These are phyloP conservation scores for Zaprionus lineosus DNA, from an alignment of 2,888 invertebrate species.

Conservation along the genomic window DNA sequence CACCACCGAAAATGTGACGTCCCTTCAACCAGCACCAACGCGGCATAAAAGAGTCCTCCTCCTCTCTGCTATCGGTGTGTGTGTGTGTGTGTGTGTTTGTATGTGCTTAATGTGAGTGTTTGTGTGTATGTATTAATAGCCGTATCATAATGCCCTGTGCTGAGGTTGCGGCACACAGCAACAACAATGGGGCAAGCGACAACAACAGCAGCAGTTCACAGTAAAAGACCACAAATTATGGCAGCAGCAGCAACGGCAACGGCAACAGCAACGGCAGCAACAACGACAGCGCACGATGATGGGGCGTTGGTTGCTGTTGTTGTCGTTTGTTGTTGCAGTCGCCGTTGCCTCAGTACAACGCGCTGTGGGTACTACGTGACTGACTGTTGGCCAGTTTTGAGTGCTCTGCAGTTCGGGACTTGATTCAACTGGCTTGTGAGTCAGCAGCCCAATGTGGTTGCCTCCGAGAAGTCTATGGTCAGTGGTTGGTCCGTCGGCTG, in stretches of 20 bases:
- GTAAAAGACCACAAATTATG: slow-evolving; percentile 72
- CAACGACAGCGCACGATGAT: no score
- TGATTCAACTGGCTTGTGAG: slow-evolving; percentile 34
- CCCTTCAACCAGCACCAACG: no score
- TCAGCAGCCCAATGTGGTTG: slow-evolving; percentile 48
- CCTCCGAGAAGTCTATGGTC: slow-evolving; percentile 36
- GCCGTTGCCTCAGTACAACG: slow-evolving; percentile 34
- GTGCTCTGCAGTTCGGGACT: slow-evolving; percentile 41
- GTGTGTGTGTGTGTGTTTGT: slow-evolving; percentile 10
- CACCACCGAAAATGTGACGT: slow-evolving; percentile 66
- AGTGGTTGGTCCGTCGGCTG: slow-evolving; percentile 14
- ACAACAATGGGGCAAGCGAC: slow-evolving; percentile 38
- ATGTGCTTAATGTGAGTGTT: slow-evolving; percentile 8
- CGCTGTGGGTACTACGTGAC: slow-evolving; percentile 55
- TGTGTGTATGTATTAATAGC: slow-evolving; percentile 61
- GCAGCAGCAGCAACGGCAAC: slow-evolving; percentile 40
- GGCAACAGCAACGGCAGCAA: slow-evolving; percentile 33
- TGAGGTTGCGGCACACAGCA: slow-evolving; percentile 62
- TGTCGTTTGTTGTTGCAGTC: slow-evolving; percentile 17
- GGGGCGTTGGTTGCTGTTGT: slow-evolving; percentile 43
- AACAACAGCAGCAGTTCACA: slow-evolving; percentile 41
- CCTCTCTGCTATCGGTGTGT: slow-evolving; percentile 4
- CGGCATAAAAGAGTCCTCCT: no score
- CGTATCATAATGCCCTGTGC: slow-evolving; percentile 64
- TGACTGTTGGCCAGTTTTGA: slow-evolving; percentile 59